phyloP scores from a whole-genome alignment of 2,888 invertebrate species.

The Teinopalpus imperialis region DNA sequence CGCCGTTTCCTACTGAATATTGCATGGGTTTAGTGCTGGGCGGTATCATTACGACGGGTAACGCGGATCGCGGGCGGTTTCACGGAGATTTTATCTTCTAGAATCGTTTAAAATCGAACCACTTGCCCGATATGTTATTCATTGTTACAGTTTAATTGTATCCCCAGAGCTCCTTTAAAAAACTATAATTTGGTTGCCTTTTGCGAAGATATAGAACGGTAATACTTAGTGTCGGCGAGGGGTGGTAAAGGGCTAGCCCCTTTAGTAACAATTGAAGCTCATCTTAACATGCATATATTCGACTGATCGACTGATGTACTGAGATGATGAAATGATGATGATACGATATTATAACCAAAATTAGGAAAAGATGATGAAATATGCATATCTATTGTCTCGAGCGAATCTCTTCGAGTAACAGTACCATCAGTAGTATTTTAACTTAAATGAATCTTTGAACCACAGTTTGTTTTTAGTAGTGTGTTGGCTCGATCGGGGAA shows the following conservation, averaged over 20 bases:
- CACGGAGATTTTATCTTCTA: constrained; percentile 17
- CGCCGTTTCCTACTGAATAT: constrained; percentile 36
- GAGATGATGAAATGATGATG: too few species aligned
- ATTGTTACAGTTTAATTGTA: too few species aligned
- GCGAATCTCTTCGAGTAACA: background rate
- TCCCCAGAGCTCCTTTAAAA: too few species aligned
- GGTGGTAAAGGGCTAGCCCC: too few species aligned
- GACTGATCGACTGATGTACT: too few species aligned
- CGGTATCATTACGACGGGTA: constrained; percentile 29
- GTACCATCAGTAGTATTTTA: background rate
- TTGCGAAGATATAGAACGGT: too few species aligned
- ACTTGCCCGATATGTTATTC: background rate
- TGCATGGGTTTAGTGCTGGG: constrained; percentile 35
- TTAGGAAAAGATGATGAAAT: constrained; percentile 14
- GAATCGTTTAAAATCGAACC: constrained; percentile 11
- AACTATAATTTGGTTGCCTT: too few species aligned
- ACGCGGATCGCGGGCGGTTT: constrained; percentile 12
- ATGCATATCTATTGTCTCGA: constrained; percentile 9
- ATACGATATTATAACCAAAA: too few species aligned
- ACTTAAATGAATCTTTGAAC: constrained; percentile 1
- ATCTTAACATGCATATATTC: too few species aligned
- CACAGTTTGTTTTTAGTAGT: background rate
- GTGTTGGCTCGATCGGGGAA: background rate
- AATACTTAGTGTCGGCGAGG: too few species aligned
- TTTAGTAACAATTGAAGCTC: too few species aligned